phyloP scores from a whole-genome alignment of 2,113 vertebrate species.

The Leptosomus discolor region DNA sequence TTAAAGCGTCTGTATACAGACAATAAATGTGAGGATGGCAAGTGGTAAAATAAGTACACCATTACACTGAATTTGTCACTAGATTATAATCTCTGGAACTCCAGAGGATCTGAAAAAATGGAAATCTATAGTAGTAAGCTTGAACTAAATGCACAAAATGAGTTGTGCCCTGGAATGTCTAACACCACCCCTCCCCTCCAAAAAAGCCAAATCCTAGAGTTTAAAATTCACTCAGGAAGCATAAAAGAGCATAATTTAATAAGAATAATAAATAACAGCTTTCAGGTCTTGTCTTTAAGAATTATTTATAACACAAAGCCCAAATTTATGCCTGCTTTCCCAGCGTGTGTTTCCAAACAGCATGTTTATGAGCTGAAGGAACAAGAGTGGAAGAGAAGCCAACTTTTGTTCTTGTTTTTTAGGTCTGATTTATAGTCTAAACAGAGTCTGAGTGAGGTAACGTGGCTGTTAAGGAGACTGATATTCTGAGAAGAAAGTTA shows the following conservation, averaged over 20 bases:
- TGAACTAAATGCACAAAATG: neutral
- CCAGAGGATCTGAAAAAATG: neutral
- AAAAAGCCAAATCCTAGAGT: neutral
- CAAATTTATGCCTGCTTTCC: neutral
- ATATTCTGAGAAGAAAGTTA: neutral
- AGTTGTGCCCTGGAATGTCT: accelerated
- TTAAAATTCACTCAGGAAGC: neutral
- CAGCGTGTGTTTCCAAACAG: neutral
- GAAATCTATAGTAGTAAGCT: neutral
- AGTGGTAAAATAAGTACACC: neutral
- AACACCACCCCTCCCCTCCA: neutral
- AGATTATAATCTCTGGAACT: neutral
- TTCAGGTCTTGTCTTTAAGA: neutral
- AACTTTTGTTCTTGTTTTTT: neutral
- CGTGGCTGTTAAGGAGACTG: neutral
- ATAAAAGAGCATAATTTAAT: neutral
- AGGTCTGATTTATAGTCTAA: neutral
- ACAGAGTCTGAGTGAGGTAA: neutral
- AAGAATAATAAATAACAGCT: neutral
- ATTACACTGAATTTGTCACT: neutral
- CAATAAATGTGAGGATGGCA: neutral
- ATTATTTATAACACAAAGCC: neutral
- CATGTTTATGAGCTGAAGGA: neutral
- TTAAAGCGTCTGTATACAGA: neutral
- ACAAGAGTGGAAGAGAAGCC: neutral